Evolutionary conservation across 2,797 vertebrate genomes (phyloP).

Genomic region (Menidia menidia): DNA sequence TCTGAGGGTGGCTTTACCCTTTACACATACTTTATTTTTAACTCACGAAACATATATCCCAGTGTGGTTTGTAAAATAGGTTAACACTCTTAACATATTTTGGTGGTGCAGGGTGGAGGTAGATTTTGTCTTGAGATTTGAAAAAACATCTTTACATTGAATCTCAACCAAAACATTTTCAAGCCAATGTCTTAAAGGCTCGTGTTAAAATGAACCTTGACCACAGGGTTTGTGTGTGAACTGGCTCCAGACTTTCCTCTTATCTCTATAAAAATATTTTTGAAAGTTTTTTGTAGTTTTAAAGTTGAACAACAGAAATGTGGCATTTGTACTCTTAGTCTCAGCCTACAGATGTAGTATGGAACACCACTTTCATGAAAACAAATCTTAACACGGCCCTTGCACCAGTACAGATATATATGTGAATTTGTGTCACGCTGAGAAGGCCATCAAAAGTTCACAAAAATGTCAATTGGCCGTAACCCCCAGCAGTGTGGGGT

Average conservation of each 20-base stretch:
- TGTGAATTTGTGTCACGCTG: no score
- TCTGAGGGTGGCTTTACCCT: background rate
- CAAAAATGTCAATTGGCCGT: no score
- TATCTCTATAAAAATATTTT: background rate
- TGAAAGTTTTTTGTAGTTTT: background rate
- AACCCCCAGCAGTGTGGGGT: no score
- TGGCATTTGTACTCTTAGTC: no score
- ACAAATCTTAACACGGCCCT: no score
- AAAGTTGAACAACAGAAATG: background rate
- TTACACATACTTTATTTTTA: constrained; percentile 17
- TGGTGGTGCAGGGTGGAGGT: background rate
- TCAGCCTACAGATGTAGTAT: no score
- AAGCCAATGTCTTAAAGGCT: constrained; percentile 24
- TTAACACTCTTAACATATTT: constrained; percentile 4
- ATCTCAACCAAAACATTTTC: constrained; percentile 18
- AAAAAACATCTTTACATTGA: constrained; percentile 31
- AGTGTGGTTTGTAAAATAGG: constrained; percentile 14
- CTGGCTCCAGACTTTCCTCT: background rate
- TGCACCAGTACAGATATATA: no score
- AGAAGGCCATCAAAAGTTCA: no score
- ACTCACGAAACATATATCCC: constrained; percentile 12
- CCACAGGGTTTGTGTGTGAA: constrained; percentile 3
- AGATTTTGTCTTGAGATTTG: constrained; percentile 10
- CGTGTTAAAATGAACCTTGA: constrained; percentile 11
- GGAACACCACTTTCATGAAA: no score